Evolutionary conservation across 2,113 vertebrate species (phyloP), one percentile per base, ranked within the genome.

Genomic region (Clarias macrocephalus): DNA sequence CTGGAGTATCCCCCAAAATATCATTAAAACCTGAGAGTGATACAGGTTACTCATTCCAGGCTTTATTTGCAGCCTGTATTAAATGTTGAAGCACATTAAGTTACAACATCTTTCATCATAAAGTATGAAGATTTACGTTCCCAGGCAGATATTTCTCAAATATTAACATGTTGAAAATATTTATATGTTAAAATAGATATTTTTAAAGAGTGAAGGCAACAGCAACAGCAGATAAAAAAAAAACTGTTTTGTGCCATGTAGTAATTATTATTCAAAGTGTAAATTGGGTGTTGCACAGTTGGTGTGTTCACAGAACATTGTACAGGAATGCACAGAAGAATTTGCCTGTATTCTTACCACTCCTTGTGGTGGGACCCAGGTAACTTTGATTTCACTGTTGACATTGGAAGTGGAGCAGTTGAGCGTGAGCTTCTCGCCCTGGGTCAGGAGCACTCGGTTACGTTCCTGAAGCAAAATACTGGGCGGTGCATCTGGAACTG

Each of bases 371-470:
- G 92, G 91, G 89, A 93, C 90, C 98, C 98, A 99, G 28, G 92
- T 91, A 12, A 97, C 66, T 21, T 88, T 37, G 79, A 99, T 96
- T 0, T 96, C 95, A 84, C 96, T 96, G 57, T 98, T 97, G 91
- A 98, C 95, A 52, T 99, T 99, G 0, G 92, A 95, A 86, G 97
- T 97, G 87, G 91, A 93, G 89, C 98, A 99, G 0, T 72, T 95
- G 87, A 98, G 95, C 15, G 94, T 92, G 88, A 99, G 96, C 25
- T 90, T 94, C 90, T 99, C 96, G 16, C 95, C 93, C 88, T 94
- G 92, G 80, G 93, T 96, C 33, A 98, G 96, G 91, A 99, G 88
- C 37, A 95, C 93, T 75, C 94, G 93, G 9, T 94, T 95, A 42
- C 91, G 91, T 83, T 95, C 95, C 80, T 95, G 95, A 90, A 99